Evolutionary conservation across 2,113 vertebrate genomes (phyloP), one percentile per base, ranked within the genome.

Genomic region (Xyliphius kryptos): DNA sequence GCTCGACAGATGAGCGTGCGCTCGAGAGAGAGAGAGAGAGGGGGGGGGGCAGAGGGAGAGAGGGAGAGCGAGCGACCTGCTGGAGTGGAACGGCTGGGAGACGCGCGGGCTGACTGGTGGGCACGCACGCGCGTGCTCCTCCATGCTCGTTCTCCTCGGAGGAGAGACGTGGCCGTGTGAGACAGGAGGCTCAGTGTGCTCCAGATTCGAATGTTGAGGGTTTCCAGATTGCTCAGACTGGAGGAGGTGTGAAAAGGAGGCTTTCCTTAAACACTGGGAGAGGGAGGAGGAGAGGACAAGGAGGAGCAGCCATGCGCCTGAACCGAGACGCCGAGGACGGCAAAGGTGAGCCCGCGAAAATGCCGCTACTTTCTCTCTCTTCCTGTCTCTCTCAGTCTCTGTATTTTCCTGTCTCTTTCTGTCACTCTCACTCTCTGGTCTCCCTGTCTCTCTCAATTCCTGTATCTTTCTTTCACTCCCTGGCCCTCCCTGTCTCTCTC

Each of bases 281-380:
- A 47, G 15, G 43, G 44, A 16, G 20, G 17, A 21, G 11, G 48
- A 58, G 65, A 54, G 54, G 47, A 41, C 61, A 55, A 63, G 61
- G 21, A 44, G 15, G 71, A 76, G 61, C 80, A 84, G 82, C 76
- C 81, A 89, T 89, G 87, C 82, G 87, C 84, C 84, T 89, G 61
- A 87, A 89, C 80, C 81, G 74, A 78, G 83, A 85, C 79, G 82
- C 83, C 82, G 86, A 83, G 61, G 81, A 70, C 81, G 79, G 80
- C 72, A 84, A 85, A 86, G 87, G 87, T 89, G 80, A 86, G 83
- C 16, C 19, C 56, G 63, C 69, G 22, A 50, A n/a, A 70, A 50
- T 56, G 67, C 68, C 54, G 15, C 57, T 47, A 47, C 37, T 14
- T 41, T 59, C 36, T n/a, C 37, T 13, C 46, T 15, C 53, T 6